These are phyloP conservation scores for Boleophthalmus pectinirostris DNA, from an alignment of 2,113 vertebrate species.

Conservation along the genomic window DNA sequence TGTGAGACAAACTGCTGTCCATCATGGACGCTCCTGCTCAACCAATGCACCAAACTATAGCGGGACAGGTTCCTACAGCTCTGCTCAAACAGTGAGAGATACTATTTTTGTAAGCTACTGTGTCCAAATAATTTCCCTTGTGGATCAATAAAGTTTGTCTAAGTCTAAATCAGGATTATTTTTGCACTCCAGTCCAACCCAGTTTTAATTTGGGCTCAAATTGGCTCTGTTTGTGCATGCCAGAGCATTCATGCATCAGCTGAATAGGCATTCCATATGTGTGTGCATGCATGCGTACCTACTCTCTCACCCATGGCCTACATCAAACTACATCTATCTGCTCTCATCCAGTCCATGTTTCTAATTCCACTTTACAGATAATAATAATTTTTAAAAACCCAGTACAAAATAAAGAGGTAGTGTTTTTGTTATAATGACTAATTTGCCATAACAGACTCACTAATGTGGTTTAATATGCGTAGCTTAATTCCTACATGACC, in stretches of 20 bases:
- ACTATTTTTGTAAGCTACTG: too few relatives aligned
- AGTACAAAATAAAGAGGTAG: not conserved
- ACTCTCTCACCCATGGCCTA: conserved; percentile 65
- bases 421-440: not conserved
- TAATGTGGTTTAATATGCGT: conserved; percentile 16
- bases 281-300: conserved; percentile 43
- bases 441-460: conserved; percentile 6
- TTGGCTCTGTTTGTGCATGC: conserved; percentile 26
- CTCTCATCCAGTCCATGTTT: not conserved
- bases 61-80: too few relatives aligned
- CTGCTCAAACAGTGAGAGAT: too few relatives aligned
- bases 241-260: conserved; percentile 18
- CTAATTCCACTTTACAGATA: not conserved
- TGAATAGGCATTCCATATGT: conserved; percentile 46
- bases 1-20: too few relatives aligned
- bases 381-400: not conserved
- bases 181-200: conserved; percentile 9
- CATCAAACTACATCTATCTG: conserved; percentile 16
- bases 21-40: too few relatives aligned
- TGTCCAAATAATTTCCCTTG: too few relatives aligned
- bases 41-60: too few relatives aligned
- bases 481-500: conserved; percentile 50
- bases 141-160: too few relatives aligned
- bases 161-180: not conserved
- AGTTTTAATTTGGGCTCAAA: conserved; percentile 13